Evolutionary conservation across 2,888 invertebrate species (phyloP).

Genomic region (Phania funesta): DNA sequence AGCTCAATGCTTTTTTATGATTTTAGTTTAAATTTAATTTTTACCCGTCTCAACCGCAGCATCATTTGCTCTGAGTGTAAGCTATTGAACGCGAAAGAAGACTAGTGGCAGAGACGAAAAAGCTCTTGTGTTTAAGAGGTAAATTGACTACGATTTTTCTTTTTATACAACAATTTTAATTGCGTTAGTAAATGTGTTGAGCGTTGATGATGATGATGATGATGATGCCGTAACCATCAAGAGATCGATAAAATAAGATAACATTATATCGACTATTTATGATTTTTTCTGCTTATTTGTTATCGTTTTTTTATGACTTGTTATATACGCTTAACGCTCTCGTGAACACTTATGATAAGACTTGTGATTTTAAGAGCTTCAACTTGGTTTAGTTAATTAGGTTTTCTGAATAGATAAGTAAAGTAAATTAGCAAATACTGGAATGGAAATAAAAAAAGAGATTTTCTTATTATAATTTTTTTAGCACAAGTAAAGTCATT

Average conservation of each 20-base stretch:
- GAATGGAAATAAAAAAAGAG: not conserved
- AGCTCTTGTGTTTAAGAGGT: not conserved
- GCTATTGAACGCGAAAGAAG: not conserved
- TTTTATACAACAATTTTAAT: constrained; percentile 20
- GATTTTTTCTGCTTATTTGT: not conserved
- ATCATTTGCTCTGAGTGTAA: too few species aligned
- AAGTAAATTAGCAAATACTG: not conserved
- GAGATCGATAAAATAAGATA: constrained; percentile 34
- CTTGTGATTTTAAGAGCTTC: not conserved
- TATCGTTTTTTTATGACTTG: not conserved
- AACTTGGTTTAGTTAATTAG: constrained; percentile 38
- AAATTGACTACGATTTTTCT: constrained; percentile 29
- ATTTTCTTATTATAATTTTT: not conserved
- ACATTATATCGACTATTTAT: not conserved
- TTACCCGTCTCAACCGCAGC: not conserved
- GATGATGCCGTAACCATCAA: constrained; percentile 3
- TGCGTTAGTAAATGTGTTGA: not conserved
- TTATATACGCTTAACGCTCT: constrained; percentile 44
- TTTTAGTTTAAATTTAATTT: constrained; percentile 38
- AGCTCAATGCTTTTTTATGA: constrained; percentile 22
- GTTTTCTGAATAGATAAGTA: constrained; percentile 23
- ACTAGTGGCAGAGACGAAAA: not conserved
- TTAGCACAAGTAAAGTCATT: too few species aligned
- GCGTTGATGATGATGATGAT: constrained; percentile 17
- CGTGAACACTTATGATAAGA: constrained; percentile 15